Base-by-base conservation (phyloP, 2,797 vertebrate species). In the Rhinella marina region DNA sequence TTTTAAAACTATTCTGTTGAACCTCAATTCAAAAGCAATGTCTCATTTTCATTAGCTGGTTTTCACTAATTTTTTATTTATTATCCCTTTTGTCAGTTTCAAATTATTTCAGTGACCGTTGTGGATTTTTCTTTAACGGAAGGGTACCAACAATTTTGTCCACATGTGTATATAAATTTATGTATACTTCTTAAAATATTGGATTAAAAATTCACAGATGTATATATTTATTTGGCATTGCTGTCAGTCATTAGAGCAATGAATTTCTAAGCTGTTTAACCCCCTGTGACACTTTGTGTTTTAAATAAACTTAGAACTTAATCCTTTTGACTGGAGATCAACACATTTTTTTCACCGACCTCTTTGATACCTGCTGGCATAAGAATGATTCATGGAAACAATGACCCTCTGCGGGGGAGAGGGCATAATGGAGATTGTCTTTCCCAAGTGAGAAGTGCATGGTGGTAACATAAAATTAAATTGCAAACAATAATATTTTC, bases 211-310 rank as follows among this genome's bases (percentile, higher is more conserved):
- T 77, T n/a, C 48, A 23, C 13, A 25, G 52, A 7, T 54, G 13
- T 77, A 75, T 75, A 23, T 48, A 75, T 50, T 16, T 76, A 7
- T 23, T 59, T 23, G 11, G 2, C 23, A 41, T 76, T 85, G 17
- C 72, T 52, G 57, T 29, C 72, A 50, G 83, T 77, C 56, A 76
- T 85, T 85, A 76, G 32, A 27, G 57, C 72, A 76, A 85, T 85
- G 23, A 29, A 48, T 85, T 84, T 85, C 83, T 85, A 52, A 85
- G 72, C 83, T 76, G 72, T 76, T 85, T 85, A 85, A 85, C 83
- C 73, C 57, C 14, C 70, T 50, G n/a, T 64, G 83, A 62, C 70
- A 85, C 17, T 64, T 48, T 76, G 29, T 52, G 23, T 64, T 77
- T 85, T 62, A 85, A 85, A 85, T 62, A 77, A 52, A 83, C 50